Base-by-base conservation (phyloP, 37 sponge, comb jelly and placozoan species). In the Aplysina aerophoba region DNA sequence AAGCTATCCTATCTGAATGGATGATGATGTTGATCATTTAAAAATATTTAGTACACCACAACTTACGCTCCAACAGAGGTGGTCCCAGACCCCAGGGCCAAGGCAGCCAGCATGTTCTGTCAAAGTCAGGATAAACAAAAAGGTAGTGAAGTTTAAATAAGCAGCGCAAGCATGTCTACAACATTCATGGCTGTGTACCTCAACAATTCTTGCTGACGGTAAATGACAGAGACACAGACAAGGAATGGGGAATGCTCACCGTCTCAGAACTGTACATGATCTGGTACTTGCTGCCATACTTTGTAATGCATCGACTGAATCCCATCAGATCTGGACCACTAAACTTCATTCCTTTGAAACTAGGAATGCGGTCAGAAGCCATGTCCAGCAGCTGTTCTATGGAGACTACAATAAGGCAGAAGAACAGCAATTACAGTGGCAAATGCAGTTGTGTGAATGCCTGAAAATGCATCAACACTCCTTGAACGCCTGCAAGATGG, bases 191-290 rank as follows among this genome's bases (percentile, higher is more conserved):
- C n/a, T n/a, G n/a, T n/a, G n/a, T n/a, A n/a, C n/a, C n/a, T 28
- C 64, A 62, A 28, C 11, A 62, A 62, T 27, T 62, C 24, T 62
- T 58, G 19, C 59, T 15, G 15, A 58, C 59, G 59, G 15, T 20
- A 15, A 58, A 58, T 58, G 59, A 15, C 55, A 38, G 55, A 24
- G 36, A 83, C 6, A 64, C 16, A 73, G 20, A 35, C 12, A 84
- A 19, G 8, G 33, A 8, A 1, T 40, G 27, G 27, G 13, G 30
- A 0, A 57, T 34, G 24, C 91, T 83, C 22, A 94, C 94, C 84
- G 87, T 68, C 75, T 94, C 94, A 24, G 80, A 50, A 27, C 94
- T 91, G 78, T 90, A 91, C 60, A 94, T 22, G 25, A 94, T 80
- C 59, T 85, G 87, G 55, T 84, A 89, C 34, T 79, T 88, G n/a